These are phyloP conservation scores for Kuschelorhynchus macadamiae DNA, from an alignment of 2,888 invertebrate species.

Conservation along the genomic window DNA sequence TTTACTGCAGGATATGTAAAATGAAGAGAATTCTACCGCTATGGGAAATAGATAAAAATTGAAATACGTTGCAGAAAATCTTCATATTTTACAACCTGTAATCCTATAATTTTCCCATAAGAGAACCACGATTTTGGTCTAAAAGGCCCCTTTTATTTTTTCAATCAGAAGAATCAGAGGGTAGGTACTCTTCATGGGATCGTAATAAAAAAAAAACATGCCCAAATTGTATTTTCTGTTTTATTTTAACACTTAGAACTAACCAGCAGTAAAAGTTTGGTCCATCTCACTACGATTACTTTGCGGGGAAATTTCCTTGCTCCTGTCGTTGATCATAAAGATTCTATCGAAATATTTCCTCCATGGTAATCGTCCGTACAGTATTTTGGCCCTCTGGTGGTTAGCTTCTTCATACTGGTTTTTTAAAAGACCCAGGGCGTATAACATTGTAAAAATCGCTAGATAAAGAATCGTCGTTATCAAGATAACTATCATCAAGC, in stretches of 20 bases:
- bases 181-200: no score
- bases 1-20: no score
- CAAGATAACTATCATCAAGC: slow-evolving; percentile 40
- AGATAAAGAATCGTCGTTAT: slow-evolving; percentile 42
- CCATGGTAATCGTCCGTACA: slow-evolving; percentile 50
- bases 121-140: no score
- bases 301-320: slow-evolving; percentile 51
- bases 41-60: no score
- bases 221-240: no score
- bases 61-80: no score
- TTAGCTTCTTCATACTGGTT: slow-evolving; percentile 50
- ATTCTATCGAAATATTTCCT: slow-evolving; percentile 50
- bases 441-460: slow-evolving; percentile 47
- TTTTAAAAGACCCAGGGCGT: slow-evolving; percentile 43
- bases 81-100: no score
- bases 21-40: no score
- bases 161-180: no score
- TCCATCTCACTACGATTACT: slow-evolving; percentile 37
- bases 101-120: no score
- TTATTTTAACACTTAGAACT: slow-evolving; percentile 16
- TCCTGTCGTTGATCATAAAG: slow-evolving; percentile 50
- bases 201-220: no score
- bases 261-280: slow-evolving; percentile 21
- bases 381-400: slow-evolving; percentile 52
- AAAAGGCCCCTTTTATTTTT: no score